Evolutionary conservation across 92 coral and sea anemone genomes (phyloP).

Genomic region (Nematostella vectensis): DNA sequence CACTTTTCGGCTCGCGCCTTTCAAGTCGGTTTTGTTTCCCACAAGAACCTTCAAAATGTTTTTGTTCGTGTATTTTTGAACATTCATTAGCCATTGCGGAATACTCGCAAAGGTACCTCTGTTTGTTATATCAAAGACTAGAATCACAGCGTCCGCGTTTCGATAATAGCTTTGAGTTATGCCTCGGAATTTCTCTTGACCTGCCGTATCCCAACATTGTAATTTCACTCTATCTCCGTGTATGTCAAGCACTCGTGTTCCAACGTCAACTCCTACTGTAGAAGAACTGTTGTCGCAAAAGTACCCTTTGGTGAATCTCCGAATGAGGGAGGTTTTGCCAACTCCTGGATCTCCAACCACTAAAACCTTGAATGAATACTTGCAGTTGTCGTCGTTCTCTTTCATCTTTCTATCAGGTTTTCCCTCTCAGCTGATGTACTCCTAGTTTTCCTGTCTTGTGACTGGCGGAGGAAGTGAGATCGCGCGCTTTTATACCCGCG

Average conservation of each 20-base stretch:
- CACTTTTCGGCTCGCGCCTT: conserved; percentile 80
- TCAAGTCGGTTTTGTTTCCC: conserved; percentile 96
- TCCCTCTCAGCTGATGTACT: conserved; percentile 25
- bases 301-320: conserved; percentile 91
- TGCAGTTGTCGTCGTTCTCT: conserved; percentile 46
- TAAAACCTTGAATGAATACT: conserved; percentile 84
- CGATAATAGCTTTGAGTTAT: conserved; percentile 92
- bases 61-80: conserved; percentile 67
- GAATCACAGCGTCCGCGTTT: conserved; percentile 93
- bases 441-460: conserved; percentile 31
- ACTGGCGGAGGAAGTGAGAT: conserved; percentile 1
- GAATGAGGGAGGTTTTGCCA: conserved; percentile 93
- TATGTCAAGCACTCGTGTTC: conserved; percentile 72
- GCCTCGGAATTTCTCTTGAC: conserved; percentile 84
- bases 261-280: conserved; percentile 93
- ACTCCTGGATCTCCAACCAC: conserved; percentile 94
- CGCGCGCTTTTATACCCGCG: conserved; percentile 1
- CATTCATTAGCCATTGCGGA: conserved; percentile 95
- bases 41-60: conserved; percentile 82
- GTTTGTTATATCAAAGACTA: conserved; percentile 93
- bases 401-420: conserved; percentile 5
- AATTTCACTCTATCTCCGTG: conserved; percentile 91
- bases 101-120: conserved; percentile 93
- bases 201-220: conserved; percentile 99
- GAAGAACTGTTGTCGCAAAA: conserved; percentile 85